Percentiles rank a stretch among this genome's conserved stretches.
phyloP scores from a whole-genome alignment of 2,113 vertebrate genomes.

The Cyanocitta stelleri region DNA sequence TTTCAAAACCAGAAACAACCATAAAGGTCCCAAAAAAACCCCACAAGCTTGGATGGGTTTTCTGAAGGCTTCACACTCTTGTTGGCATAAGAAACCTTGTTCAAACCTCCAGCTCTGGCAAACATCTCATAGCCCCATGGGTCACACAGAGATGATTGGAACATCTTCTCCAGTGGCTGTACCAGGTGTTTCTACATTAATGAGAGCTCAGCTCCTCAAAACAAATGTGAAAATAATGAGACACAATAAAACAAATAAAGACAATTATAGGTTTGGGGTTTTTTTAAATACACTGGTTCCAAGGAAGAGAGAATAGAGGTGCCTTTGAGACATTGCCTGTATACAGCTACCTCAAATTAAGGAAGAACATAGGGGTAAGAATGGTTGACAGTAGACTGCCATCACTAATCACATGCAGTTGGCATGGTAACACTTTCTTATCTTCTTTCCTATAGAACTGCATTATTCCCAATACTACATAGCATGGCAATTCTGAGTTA shows the following conservation, averaged over 20 bases:
- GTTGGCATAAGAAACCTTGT: not conserved
- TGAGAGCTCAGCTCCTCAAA: not conserved
- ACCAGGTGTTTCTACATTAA: not conserved
- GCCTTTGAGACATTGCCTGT: not conserved
- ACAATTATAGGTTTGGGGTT: accelerated
- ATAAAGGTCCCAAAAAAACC: not conserved
- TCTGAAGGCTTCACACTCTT: not conserved
- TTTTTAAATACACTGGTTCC: not conserved
- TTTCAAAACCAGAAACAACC: not conserved
- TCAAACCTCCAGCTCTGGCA: not conserved
- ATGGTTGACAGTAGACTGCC: not conserved
- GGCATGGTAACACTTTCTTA: not conserved
- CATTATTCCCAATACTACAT: not conserved
- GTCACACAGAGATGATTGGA: not conserved
- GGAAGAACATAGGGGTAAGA: not conserved
- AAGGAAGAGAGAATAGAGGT: not conserved
- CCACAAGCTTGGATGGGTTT: not conserved
- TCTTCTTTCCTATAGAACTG: not conserved
- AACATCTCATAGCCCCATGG: not conserved
- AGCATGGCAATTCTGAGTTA: not conserved
- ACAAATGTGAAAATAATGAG: not conserved
- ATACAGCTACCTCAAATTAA: not conserved
- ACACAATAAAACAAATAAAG: not conserved
- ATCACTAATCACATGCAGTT: not conserved
- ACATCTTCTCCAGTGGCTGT: not conserved